Evolutionary conservation across 1,140 invertebrate genomes (phyloP), one percentile per base, ranked within the genome.

Genomic region (Drosophila nigrodunni): DNA sequence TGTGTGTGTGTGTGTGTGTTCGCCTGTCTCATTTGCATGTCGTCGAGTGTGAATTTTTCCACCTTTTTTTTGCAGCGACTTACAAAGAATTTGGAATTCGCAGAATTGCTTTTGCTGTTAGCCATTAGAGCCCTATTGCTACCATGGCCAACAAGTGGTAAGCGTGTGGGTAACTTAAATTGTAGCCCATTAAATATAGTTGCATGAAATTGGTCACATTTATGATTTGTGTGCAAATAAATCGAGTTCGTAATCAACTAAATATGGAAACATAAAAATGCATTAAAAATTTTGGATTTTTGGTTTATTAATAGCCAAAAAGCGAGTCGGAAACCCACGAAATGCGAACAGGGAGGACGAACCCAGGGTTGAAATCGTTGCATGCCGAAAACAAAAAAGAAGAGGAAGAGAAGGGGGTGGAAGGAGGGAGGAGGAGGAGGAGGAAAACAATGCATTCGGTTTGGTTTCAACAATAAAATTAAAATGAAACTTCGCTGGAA

Each of bases 401-500:
- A 30, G 25, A 30, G 25, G 3, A 30, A 30, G 15, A 15, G 15
- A 15, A 15, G 15, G 15, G 15, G 15, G 15, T 15, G 15, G 15
- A 0, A 15, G 15, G 1, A 15, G 15, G 25, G 6, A 5, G 25
- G 4, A 30, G 18, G 18, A 21, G 18, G 18, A 21, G 18, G 3
- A 5, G 25, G 25, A 77, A 67, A 74, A 77, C 69, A 70, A 82
- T 73, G 71, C 64, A 77, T 52, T 75, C 73, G 71, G 64, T 54
- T 70, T 54, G 50, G 67, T 62, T 54, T 54, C 67, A 46, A 13
- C 79, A 87, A 91, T 88, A 78, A 83, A 87, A 90, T 81, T 81
- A 90, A 86, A 89, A 89, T 79, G 86, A 90, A 89, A 88, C 78
- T 91, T 91, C 89, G 74, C 76, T 91, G 88, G 88, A 91, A 91